Conservation (phyloP, 2,113 vertebrate genomes). For the Xenopus borealis region DNA sequence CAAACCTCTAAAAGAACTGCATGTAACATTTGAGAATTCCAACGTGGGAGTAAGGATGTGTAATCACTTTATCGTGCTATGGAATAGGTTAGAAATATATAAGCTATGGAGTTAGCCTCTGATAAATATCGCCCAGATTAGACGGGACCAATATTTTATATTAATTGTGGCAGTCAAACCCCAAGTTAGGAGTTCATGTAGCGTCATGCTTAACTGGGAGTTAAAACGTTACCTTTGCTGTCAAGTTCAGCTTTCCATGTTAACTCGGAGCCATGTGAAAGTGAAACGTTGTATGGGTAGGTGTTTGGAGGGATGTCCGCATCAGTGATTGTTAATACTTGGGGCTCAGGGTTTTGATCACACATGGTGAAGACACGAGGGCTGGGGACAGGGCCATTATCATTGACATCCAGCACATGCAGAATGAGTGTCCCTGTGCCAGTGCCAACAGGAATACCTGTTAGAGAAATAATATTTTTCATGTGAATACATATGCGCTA, state of each 20-base stretch:
- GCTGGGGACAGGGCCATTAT: slow-evolving; percentile 63
- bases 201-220: too few relatives aligned
- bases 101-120: too few relatives aligned
- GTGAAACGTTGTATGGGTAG: slow-evolving; percentile 69
- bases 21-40: too few relatives aligned
- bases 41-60: too few relatives aligned
- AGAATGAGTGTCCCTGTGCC: slow-evolving; percentile 70
- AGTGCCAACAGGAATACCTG: slow-evolving; percentile 59
- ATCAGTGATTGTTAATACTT: slow-evolving; percentile 69
- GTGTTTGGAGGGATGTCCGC: slow-evolving; percentile 70
- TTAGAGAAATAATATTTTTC: neutral
- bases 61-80: too few relatives aligned
- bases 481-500: too few relatives aligned
- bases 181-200: too few relatives aligned
- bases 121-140: too few relatives aligned
- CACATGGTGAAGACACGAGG: slow-evolving; percentile 63
- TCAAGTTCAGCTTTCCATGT: slow-evolving; percentile 74
- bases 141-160: too few relatives aligned
- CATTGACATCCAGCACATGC: slow-evolving; percentile 64
- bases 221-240: slow-evolving; percentile 53
- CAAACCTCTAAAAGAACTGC: too few relatives aligned
- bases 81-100: too few relatives aligned
- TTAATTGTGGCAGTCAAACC: too few relatives aligned
- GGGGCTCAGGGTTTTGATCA: slow-evolving; percentile 59
- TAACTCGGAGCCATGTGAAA: slow-evolving; percentile 57